Evolutionary conservation across 2,797 vertebrate species (phyloP), one percentile per base, ranked within the genome.

Genomic region (Nyctalus aviator): DNA sequence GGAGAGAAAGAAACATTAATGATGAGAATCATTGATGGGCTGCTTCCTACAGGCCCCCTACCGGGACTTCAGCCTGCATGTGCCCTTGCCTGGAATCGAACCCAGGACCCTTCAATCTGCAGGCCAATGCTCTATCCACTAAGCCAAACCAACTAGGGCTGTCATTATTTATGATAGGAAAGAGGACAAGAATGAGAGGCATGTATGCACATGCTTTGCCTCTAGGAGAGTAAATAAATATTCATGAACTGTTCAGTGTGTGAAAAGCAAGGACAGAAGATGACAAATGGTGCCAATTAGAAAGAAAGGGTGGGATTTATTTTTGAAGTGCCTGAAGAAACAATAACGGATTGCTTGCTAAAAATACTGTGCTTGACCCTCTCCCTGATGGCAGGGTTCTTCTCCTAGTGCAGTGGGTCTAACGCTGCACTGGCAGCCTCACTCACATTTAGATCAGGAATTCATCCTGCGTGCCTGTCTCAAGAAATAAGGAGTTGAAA

Each of bases 221-320:
- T 98, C 93, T 92, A 85, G 94, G 96, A 97, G 94, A 57, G 62
- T 73, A 87, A 97, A 97, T 97, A 98, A 98, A 98, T 98, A 98
- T 98, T 98, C 96, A 98, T 97, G 95, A 98, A 96, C 91, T 96
- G 72, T 96, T 97, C 91, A 8, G 88, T 94, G 92, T 97, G 96
- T 97, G 97, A 98, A 96, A 98, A 97, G 97, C 97, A 98, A 97
- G 97, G 97, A 97, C 96, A 97, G 96, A 97, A 95, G 95, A 96
- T 97, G 97, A 98, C 97, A 98, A 98, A 98, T 97, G 96, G 96
- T 71, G 95, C 95, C 97, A 98, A 98, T 98, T 98, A 98, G 96
- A 96, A 97, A 96, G 97, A 97, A 97, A 98, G 97, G 94, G 96
- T 96, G 96, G 94, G 23, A 89, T 96, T 97, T 98, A 98, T 98